Evolutionary conservation across 2,797 vertebrate genomes (phyloP), one percentile per base, ranked within the genome.

Genomic region (Antrozous pallidus): DNA sequence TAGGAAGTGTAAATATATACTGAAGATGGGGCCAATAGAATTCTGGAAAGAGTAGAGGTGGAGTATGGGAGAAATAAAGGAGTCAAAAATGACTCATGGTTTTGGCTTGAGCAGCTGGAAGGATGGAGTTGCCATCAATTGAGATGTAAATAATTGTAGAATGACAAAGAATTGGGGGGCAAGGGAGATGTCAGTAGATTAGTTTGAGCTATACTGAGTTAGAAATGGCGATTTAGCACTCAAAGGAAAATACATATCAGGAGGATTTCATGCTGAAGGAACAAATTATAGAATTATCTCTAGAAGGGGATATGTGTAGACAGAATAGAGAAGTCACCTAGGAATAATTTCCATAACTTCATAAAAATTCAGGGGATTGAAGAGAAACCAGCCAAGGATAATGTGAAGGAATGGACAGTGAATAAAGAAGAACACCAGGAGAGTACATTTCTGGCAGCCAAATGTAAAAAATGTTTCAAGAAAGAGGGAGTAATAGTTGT

Each of bases 141-240:
- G 20, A 78, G 38, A 80, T 40, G 47, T 77, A 38, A 20, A 69
- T 75, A 47, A 36, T 36, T 87, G 38, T 0, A 94, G 49, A 24
- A 51, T 9, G 7, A 4, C 18, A 24, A 22, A 3, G 0, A n/a
- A 63, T 26, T 1, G 0, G 0, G 38, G 10, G 2, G 13, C 7
- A 1, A 3, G 20, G 26, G 12, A 6, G 16, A 5, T 28, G 13
- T 24, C 9, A 14, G 4, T 1, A 67, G 84, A 5, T 31, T 7
- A 3, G 18, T n/a, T 5, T 70, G 58, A 81, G 69, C 38, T 24
- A 36, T 4, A 22, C 17, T 78, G 49, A 63, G 20, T 45, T 49
- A 49, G 22, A 90, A 38, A 31, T 81, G 20, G 17, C 8, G 85
- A 4, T 18, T 61, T 54, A 20, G 17, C 26, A 65, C 75, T 47